Evolutionary conservation across 2,888 invertebrate species (phyloP), one percentile per base, ranked within the genome.

Genomic region (Oscheius myriophilus): DNA sequence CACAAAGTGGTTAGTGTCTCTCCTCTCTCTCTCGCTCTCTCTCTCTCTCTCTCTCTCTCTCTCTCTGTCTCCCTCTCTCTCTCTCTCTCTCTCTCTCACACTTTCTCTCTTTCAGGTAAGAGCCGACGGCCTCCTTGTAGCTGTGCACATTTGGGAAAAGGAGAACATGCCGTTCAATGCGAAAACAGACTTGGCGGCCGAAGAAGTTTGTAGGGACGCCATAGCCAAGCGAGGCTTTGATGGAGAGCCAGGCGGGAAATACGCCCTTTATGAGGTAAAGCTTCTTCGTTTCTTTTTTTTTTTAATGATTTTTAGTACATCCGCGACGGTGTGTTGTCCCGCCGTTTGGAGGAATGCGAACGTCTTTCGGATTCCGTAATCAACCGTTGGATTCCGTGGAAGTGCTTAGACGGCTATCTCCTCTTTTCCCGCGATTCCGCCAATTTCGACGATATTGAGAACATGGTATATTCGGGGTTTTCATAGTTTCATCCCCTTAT

Each of bases 131-230:
- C 69, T 86, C 51, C 75, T 86, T n/a, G 75, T 84, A 2, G 68
- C 85, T 1, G 77, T 86, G 18, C 83, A 83, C 69, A 65, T 86
- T 16, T 82, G 81, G 77, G 76, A 80, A 53, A 75, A 77, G 49
- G 85, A 86, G 49, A 86, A 86, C 66, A 73, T 75, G 53, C 77
- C 83, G 25, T 86, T 86, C 76, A 86, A 86, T 69, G 81, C 81
- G 1, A 77, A 83, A 66, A 73, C 78, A n/a, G 73, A 73, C 9
- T 67, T 78, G 54, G 80, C 75, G 0, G 77, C 82, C 14, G 76
- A 78, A 43, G 79, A 80, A 61, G 76, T 76, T 9, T 53, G 62
- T 46, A 66, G 72, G 9, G 72, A 75, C 59, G 76, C 74, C 0
- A 57, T 75, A 9, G 68, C 63, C 0, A 70, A 73, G 42, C 65